Percentiles rank a stretch among this genome's conserved stretches.
Evolutionary conservation across 2,113 vertebrate genomes (phyloP).

Genomic region (Corythornis vintsioides): DNA sequence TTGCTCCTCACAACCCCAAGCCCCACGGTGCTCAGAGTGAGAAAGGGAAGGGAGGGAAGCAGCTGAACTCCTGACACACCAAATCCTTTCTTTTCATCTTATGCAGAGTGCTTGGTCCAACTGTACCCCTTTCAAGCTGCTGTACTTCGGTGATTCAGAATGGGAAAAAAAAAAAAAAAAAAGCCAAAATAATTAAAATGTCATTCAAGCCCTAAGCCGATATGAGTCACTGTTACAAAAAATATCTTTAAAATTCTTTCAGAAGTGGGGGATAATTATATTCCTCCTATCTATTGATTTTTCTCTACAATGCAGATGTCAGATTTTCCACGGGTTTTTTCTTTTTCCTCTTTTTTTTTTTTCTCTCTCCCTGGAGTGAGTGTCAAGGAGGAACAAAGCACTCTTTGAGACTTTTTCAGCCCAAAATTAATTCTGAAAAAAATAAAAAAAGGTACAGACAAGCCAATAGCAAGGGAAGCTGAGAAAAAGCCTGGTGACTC

Average conservation of each 20-base stretch:
- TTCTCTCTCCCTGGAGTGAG: constrained; percentile 57
- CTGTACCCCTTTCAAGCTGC: neutral
- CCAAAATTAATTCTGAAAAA: constrained; percentile 74
- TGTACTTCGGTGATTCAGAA: constrained; percentile 62
- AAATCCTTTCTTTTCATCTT: neutral
- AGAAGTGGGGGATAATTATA: constrained; percentile 75
- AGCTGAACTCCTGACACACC: neutral
- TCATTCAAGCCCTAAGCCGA: constrained; percentile 73
- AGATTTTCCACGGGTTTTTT: constrained; percentile 69
- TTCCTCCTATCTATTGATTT: constrained; percentile 75
- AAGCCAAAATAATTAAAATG: constrained; percentile 76
- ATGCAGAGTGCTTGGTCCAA: neutral
- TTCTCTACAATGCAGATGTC: constrained; percentile 75
- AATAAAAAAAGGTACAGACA: constrained; percentile 58
- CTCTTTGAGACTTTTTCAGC: constrained; percentile 77
- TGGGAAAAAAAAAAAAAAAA: neutral
- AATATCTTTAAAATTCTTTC: constrained; percentile 69
- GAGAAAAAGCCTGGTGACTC: constrained; percentile 48
- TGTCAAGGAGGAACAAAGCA: constrained; percentile 79
- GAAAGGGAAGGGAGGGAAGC: neutral
- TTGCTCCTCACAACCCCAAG: neutral
- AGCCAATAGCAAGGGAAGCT: constrained; percentile 52
- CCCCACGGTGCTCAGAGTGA: accelerated
- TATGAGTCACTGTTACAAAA: constrained; percentile 72
- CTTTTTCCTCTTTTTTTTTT: neutral